Evolutionary conservation across 2,113 vertebrate species (phyloP).

Genomic region (Mungos mungo): DNA sequence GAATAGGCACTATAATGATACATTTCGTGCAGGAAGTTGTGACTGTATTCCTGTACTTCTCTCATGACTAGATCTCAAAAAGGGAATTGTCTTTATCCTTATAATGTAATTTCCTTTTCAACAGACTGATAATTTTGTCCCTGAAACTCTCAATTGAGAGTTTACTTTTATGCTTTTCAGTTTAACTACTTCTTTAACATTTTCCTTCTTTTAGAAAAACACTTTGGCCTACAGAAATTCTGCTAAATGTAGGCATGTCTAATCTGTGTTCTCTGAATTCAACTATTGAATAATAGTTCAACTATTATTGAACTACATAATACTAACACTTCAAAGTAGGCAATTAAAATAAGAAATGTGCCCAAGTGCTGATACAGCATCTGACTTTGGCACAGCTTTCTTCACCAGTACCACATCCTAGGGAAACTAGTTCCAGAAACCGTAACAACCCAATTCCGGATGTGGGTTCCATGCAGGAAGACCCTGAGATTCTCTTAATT

Average conservation of each 20-base stretch:
- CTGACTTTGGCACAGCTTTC: not conserved
- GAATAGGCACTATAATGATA: not conserved
- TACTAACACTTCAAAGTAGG: not conserved
- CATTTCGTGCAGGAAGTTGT: not conserved
- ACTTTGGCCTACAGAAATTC: not conserved
- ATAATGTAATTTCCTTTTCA: not conserved
- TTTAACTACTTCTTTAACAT: not conserved
- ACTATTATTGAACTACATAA: not conserved
- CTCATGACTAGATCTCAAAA: not conserved
- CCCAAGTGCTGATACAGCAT: not conserved
- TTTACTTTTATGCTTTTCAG: constrained; percentile 23
- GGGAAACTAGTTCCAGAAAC: not conserved
- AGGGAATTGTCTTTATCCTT: constrained; percentile 7
- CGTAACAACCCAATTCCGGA: not conserved
- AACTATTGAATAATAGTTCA: not conserved
- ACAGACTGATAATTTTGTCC: not conserved
- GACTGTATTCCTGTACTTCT: not conserved
- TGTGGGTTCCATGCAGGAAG: not conserved
- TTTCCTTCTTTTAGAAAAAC: not conserved
- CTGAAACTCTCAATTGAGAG: not conserved
- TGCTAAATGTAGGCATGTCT: not conserved
- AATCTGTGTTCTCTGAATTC: constrained; percentile 35
- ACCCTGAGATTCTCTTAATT: constrained; percentile 3
- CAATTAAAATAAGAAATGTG: not conserved
- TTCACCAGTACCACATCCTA: not conserved